Evolutionary conservation across 1,140 invertebrate species (phyloP), one percentile per base, ranked within the genome.

Genomic region (Zaprionus kolodkinae): DNA sequence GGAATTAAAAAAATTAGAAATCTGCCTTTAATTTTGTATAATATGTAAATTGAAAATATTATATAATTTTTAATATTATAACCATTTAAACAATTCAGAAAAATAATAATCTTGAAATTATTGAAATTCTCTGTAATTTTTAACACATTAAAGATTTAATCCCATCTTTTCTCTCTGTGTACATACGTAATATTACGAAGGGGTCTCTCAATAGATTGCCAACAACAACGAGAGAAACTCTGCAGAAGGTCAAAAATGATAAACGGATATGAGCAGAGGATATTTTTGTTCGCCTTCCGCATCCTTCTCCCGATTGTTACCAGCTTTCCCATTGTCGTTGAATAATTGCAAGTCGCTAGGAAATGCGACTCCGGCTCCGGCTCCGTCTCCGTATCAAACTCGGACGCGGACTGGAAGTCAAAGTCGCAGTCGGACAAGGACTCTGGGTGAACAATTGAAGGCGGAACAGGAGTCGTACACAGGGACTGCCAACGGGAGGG

Each of bases 191-290:
- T 65, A 56, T 55, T 36, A 35, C 25, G 56, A 74, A 63, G 45
- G 62, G 62, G 55, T 68, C 59, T 27, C 43, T 40, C 64, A 64
- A 76, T 79, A 69, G 60, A 75, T 68, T 75, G 67, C 56, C 57
- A 52, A 52, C 76, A 64, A 60, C 35, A 54, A 36, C 61, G 61
- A 50, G 45, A 78, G 45, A 78, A 75, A 77, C 43, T 56, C 71
- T 72, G 79, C 84, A 91, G 88, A 91, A 91, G 89, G 89, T 91
- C 89, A 91, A 89, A 91, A 91, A 91, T 91, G 89, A 91, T 91
- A 91, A 91, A 91, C 89, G 89, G 89, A 91, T 91, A 88, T 91
- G 88, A 80, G 75, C 21, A 82, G 76, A 91, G 88, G 85, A 88
- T 86, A 82, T 89, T 81, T 82, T 40, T 66, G 35, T 64, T 10